phyloP scores from a whole-genome alignment of 2,113 vertebrate species.

The Silurus glanis region DNA sequence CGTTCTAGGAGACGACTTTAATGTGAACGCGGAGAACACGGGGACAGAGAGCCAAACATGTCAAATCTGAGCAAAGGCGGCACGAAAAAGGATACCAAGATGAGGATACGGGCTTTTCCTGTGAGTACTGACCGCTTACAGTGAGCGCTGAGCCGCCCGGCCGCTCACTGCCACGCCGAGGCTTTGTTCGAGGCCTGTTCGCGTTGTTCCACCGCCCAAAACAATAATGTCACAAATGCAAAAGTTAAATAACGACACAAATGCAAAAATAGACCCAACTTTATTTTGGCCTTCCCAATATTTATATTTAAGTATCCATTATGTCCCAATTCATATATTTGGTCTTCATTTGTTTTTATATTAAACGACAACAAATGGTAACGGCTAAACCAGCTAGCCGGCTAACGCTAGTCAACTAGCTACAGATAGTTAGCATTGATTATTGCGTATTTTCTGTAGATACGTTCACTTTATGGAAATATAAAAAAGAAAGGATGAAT shows the following conservation, averaged over 20 bases:
- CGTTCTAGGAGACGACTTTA: slow-evolving; percentile 62
- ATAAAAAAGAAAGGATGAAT: too few species aligned
- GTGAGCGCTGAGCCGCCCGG: slow-evolving; percentile 47
- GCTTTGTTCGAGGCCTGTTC: slow-evolving; percentile 52
- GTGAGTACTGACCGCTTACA: slow-evolving; percentile 77
- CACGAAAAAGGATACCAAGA: slow-evolving; percentile 98
- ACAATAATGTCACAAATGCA: slow-evolving; percentile 26
- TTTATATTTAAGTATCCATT: not conserved
- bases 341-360: slow-evolving; percentile 3
- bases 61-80: slow-evolving; percentile 97
- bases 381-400: not conserved
- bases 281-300: not conserved
- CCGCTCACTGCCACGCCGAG: slow-evolving; percentile 62
- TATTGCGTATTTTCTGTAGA: not conserved
- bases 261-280: not conserved
- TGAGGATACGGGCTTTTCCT: slow-evolving; percentile 98
- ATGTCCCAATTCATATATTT: not conserved
- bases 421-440: slow-evolving; percentile 14
- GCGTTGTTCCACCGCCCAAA: slow-evolving; percentile 2
- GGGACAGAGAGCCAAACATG: slow-evolving; percentile 76
- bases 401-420: not conserved
- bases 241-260: slow-evolving; percentile 2
- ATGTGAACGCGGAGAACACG: slow-evolving; percentile 73
- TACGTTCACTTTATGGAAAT: too few species aligned
- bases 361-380: not conserved